A percentile compares a stretch with the other conserved stretches of the same genome.
phyloP scores from a whole-genome alignment of 2,113 vertebrate species.

The Tilapia sparmanii region DNA sequence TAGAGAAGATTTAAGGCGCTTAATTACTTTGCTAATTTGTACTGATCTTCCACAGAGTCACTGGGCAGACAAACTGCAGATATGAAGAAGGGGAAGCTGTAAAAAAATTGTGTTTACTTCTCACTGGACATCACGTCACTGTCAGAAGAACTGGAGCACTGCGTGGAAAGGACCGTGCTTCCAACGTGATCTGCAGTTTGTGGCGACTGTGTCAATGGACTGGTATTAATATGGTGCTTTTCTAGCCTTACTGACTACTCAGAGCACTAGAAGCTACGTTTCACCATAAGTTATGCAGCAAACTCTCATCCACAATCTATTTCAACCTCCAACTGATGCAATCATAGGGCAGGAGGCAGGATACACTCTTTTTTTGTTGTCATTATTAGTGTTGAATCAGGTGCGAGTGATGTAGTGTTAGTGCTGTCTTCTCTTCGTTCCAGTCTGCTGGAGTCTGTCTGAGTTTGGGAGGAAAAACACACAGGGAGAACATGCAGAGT shows the following conservation, averaged over 20 bases:
- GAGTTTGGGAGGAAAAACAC: not conserved
- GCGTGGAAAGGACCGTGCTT: not conserved
- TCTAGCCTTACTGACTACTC: not conserved
- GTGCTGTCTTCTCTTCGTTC: not conserved
- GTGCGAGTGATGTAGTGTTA: not conserved
- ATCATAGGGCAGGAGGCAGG: not conserved
- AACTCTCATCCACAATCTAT: not conserved
- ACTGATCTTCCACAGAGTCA: constrained; percentile 48
- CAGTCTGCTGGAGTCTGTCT: not conserved
- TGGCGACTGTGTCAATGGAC: rapidly evolving
- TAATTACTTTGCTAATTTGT: not conserved
- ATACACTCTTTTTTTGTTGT: rapidly evolving
- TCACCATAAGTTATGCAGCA: not conserved
- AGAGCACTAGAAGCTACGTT: not conserved
- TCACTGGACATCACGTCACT: not conserved
- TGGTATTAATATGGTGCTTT: not conserved
- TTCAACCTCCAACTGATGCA: not conserved
- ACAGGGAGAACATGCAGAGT: not conserved
- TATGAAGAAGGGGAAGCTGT: constrained; percentile 6
- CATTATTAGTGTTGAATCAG: not conserved
- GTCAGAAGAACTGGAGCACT: not conserved
- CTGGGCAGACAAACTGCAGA: constrained; percentile 70
- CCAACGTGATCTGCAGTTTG: not conserved
- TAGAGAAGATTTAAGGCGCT: not conserved
- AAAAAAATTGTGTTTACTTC: rapidly evolving